These are phyloP conservation scores for Micrastur ruficollis DNA, from an alignment of 2,797 vertebrate species.

Conservation along the genomic window DNA sequence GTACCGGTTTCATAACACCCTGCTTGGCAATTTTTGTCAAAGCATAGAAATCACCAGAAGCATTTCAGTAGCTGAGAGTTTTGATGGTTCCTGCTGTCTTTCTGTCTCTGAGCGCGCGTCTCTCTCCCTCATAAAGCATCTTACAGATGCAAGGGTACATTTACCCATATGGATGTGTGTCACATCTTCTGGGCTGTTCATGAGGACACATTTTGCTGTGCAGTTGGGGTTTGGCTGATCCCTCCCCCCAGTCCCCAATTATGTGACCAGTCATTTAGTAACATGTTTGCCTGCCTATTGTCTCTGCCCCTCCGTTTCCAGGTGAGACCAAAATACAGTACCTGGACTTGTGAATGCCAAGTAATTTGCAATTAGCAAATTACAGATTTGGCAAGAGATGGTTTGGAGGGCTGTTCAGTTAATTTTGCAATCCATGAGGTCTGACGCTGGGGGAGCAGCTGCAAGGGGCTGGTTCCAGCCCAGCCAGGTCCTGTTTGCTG, in stretches of 20 bases:
- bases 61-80: background rate
- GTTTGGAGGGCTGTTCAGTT: background rate
- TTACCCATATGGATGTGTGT: background rate
- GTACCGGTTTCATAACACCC: background rate
- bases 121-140: background rate
- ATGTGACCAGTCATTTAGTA: background rate
- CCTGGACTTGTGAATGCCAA: background rate
- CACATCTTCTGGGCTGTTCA: background rate
- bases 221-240: background rate
- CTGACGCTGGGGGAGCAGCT: background rate
- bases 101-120: background rate
- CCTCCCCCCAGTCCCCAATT: background rate
- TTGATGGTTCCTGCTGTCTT: background rate
- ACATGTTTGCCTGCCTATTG: background rate
- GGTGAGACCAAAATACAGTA: background rate
- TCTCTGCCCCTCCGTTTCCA: background rate
- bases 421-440: background rate
- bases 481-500: background rate
- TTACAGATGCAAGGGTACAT: background rate
- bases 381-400: background rate
- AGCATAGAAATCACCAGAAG: background rate
- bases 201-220: background rate
- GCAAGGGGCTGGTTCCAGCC: background rate
- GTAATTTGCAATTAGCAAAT: background rate
- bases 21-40: background rate